Evolutionary conservation across 2,797 vertebrate species (phyloP), one percentile per base, ranked within the genome.

Genomic region (Luscinia megarhynchos): DNA sequence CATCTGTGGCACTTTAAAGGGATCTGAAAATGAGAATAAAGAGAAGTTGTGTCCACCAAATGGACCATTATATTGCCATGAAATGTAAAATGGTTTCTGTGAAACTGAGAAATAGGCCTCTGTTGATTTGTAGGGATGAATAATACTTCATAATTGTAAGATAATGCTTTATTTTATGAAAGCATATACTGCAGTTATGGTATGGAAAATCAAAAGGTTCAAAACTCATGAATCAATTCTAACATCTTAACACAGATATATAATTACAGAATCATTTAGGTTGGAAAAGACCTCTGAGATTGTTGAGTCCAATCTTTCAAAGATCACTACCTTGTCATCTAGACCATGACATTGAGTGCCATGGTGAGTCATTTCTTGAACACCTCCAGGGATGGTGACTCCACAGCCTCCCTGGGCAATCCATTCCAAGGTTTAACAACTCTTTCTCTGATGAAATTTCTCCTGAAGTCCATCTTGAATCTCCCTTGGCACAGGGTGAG

Each of bases 21-120:
- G 51, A 18, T 48, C 11, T 84, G 62, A 91, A 90, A 91, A 91
- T 84, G 55, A 87, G 46, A 91, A 91, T 78, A 75, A 88, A 84
- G 21, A 50, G 30, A 92, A 91, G n/a, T 62, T 66, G 10, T 63
- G 51, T 34, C 41, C 58, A 94, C 40, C 32, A 91, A 94, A 79
- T 84, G 55, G 53, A 55, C 83, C 38, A 86, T 90, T 81, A 84
- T 50, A 73, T 78, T 61, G 12, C 45, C 36, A 69, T 94, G 59
- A 88, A 86, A 64, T 27, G 10, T 58, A 34, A 93, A 94, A 90
- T 59, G 17, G 21, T 7, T 84, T 78, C 23, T 59, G 23, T 69
- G 59, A 81, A 90, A 69, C 40, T 26, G 20, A 72, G 46, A 91
- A 96, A 94, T 72, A 69, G 29, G 45, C 6, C 83, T 94, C 74